A percentile compares a stretch with the other conserved stretches of the same genome.
These are phyloP conservation scores for Liparis tanakae DNA, from an alignment of 2,797 vertebrate species.

Conservation along the genomic window DNA sequence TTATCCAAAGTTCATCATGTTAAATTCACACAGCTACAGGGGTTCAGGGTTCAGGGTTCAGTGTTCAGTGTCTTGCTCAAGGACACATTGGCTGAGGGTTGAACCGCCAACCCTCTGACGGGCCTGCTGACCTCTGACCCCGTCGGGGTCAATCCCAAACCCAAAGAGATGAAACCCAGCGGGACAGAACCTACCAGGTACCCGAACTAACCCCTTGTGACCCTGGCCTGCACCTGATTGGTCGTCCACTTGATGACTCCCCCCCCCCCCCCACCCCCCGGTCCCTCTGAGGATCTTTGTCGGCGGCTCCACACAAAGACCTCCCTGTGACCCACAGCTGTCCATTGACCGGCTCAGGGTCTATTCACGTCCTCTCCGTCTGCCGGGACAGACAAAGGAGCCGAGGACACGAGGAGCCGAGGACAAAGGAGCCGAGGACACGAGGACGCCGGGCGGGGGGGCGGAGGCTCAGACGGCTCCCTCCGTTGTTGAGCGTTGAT, in stretches of 20 bases:
- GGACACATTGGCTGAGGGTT: too few species aligned
- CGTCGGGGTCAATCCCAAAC: too few species aligned
- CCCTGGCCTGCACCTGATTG: not conserved
- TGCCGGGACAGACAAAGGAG: slow-evolving; percentile 59
- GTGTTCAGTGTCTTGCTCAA: too few species aligned
- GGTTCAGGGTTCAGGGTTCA: too few species aligned
- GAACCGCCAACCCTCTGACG: too few species aligned
- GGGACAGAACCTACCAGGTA: too few species aligned
- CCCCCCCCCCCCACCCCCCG: slow-evolving; percentile 41
- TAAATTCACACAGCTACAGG: too few species aligned
- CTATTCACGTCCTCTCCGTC: slow-evolving; percentile 53
- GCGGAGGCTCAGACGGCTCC: not conserved
- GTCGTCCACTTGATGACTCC: not conserved
- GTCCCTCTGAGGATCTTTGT: slow-evolving; percentile 70
- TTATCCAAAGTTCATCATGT: too few species aligned
- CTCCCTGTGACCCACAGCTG: slow-evolving; percentile 61
- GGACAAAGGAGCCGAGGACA: slow-evolving; percentile 55
- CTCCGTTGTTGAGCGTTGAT: not conserved
- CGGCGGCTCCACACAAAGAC: slow-evolving; percentile 54
- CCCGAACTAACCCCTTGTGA: too few species aligned
- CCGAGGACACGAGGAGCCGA: slow-evolving; percentile 44
- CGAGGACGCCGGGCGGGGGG: too few species aligned
- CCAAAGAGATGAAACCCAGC: too few species aligned
- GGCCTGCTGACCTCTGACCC: too few species aligned
- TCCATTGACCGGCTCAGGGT: slow-evolving; percentile 47